These are phyloP conservation scores for Plagiodera versicolora DNA, from an alignment of 2,888 invertebrate genomes.

Conservation along the genomic window DNA sequence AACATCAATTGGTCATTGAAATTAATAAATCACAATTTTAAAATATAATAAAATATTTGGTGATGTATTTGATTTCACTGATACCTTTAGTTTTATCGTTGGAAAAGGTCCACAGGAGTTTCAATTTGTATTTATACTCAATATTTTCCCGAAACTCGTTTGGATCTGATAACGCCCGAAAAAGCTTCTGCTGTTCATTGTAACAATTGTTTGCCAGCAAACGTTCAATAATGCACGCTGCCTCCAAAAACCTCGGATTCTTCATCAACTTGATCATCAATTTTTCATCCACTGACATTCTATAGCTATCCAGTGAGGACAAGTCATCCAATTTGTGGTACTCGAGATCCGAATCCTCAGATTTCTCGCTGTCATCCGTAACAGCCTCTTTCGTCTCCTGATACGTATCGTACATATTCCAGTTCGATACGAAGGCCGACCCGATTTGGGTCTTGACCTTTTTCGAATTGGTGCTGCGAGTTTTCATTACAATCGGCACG, in stretches of 20 bases:
- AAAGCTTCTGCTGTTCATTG: constrained; percentile 68
- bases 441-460: constrained; percentile 51
- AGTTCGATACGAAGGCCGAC: constrained; percentile 70
- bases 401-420: constrained; percentile 78
- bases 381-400: constrained; percentile 50
- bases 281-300: constrained; percentile 45
- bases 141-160: constrained; percentile 67
- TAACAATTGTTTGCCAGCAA: constrained; percentile 71
- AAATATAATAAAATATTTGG: too few relatives aligned
- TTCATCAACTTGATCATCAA: constrained; percentile 49
- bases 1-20: too few relatives aligned
- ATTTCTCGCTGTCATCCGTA: constrained; percentile 13
- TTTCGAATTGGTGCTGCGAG: constrained; percentile 61
- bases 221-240: constrained; percentile 69
- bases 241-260: constrained; percentile 60
- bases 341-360: constrained; percentile 35
- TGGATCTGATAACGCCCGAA: constrained; percentile 63
- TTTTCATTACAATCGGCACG: constrained; percentile 61
- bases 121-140: constrained; percentile 67
- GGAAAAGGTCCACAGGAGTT: constrained; percentile 69
- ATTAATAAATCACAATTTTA: too few relatives aligned
- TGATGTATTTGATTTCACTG: not conserved
- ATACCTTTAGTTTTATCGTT: constrained; percentile 56
- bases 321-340: constrained; percentile 32
- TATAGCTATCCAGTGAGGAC: constrained; percentile 41